These are phyloP conservation scores for Aelia acuminata DNA, from an alignment of 2,888 invertebrate genomes.

Conservation along the genomic window DNA sequence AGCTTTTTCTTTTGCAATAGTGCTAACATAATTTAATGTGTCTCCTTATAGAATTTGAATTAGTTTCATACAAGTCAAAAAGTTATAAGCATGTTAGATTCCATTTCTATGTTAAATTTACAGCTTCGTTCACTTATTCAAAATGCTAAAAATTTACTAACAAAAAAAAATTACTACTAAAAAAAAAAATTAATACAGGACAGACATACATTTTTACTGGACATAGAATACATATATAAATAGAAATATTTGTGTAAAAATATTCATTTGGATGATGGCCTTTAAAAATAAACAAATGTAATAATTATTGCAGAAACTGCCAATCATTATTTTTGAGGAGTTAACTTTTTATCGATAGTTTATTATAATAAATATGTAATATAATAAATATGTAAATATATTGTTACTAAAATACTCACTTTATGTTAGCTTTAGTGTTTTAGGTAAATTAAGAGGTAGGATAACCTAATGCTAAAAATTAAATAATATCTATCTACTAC, in stretches of 20 bases:
- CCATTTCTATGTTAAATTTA: background rate
- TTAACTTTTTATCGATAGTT: background rate
- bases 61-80: background rate
- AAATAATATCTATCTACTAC: background rate
- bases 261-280: background rate
- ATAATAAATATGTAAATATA: background rate
- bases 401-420: background rate
- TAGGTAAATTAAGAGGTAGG: background rate
- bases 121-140: background rate
- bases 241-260: background rate
- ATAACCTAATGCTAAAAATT: background rate
- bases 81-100: slow-evolving; percentile 27
- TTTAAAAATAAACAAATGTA: background rate
- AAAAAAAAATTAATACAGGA: background rate
- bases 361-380: too few relatives aligned
- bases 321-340: background rate
- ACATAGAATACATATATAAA: background rate
- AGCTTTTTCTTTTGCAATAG: slow-evolving; percentile 27
- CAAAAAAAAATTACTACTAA: too few relatives aligned
- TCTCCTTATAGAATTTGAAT: background rate
- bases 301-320: background rate
- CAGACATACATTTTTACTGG: background rate
- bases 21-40: slow-evolving; percentile 22
- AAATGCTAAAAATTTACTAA: background rate
- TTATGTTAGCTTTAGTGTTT: background rate